Percentiles rank a stretch among this genome's conserved stretches.
Evolutionary conservation across 2,797 vertebrate species (phyloP).

Genomic region (Chloroceryle amazona): DNA sequence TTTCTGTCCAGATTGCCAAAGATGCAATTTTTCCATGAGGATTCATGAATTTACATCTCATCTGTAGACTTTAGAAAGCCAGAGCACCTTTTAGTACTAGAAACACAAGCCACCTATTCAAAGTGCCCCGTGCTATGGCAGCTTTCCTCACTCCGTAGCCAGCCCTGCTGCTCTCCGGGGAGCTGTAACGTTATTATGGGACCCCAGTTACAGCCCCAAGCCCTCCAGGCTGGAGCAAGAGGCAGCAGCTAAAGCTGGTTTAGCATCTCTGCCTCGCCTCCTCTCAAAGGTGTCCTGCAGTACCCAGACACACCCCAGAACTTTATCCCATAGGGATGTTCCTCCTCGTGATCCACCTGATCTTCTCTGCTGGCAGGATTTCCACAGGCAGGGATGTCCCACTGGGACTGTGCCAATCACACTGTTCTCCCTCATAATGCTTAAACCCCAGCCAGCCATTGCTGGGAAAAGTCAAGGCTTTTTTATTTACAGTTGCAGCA

Average conservation of each 20-base stretch:
- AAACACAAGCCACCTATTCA: background rate
- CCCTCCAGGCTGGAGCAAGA: background rate
- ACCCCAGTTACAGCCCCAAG: background rate
- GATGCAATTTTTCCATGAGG: background rate
- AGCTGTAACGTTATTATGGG: rapidly evolving
- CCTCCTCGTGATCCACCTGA: background rate
- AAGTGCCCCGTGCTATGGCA: background rate
- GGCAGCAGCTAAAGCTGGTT: background rate
- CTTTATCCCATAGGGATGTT: background rate
- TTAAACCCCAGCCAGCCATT: background rate
- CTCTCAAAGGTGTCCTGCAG: rapidly evolving
- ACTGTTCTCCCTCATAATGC: background rate
- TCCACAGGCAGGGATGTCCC: background rate
- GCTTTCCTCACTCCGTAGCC: background rate
- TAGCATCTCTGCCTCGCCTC: background rate
- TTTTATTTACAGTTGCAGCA: background rate
- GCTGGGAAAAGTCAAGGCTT: background rate
- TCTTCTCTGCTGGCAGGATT: background rate
- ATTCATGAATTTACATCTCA: background rate
- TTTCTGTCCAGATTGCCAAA: background rate
- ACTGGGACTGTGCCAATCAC: background rate
- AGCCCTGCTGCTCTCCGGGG: background rate
- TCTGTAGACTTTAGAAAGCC: background rate
- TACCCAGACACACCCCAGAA: background rate
- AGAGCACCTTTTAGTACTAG: background rate